Evolutionary conservation across 1,140 invertebrate genomes (phyloP).

Genomic region (Aporrectodea caliginosa): DNA sequence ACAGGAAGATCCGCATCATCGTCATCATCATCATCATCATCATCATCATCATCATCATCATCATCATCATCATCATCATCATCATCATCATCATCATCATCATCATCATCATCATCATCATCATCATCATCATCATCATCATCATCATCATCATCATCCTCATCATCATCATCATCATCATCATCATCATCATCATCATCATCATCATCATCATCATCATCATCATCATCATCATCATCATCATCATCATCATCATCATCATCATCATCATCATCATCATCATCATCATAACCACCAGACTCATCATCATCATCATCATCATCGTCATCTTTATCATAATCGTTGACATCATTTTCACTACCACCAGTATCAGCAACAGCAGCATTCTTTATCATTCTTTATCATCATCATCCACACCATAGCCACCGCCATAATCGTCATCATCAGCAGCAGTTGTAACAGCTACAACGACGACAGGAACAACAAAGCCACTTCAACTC

Average conservation of each 20-base stretch:
- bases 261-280: constrained; percentile 9
- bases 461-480: too few species aligned
- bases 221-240: constrained; percentile 4
- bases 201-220: constrained; percentile 18
- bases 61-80: not conserved
- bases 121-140: not conserved
- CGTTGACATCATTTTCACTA: not conserved
- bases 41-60: not conserved
- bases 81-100: not conserved
- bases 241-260: constrained; percentile 1
- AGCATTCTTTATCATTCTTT: too few species aligned
- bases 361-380: too few species aligned
- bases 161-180: constrained; percentile 8
- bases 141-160: constrained; percentile 7
- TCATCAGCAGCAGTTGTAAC: too few species aligned
- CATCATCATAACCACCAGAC: not conserved
- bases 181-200: constrained; percentile 2
- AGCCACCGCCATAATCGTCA: too few species aligned
- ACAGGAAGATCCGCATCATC: not conserved
- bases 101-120: not conserved
- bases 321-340: not conserved
- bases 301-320: not conserved
- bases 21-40: not conserved
- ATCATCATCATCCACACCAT: too few species aligned
- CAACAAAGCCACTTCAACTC: too few species aligned